These are phyloP conservation scores for Chamaetylas fuelleborni DNA, from an alignment of 2,113 vertebrate species.

Conservation along the genomic window DNA sequence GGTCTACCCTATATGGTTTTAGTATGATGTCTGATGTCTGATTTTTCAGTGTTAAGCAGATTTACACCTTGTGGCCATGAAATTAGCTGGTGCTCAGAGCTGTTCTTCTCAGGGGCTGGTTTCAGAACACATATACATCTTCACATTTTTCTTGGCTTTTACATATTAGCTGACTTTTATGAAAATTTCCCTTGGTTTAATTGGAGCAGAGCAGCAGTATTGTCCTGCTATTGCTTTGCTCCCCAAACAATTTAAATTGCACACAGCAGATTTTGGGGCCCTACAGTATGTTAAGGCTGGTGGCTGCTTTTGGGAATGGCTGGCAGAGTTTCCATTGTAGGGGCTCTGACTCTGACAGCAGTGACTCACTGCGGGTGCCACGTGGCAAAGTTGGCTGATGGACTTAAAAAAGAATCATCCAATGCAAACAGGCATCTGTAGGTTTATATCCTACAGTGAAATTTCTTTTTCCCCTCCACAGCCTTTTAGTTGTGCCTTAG, in stretches of 20 bases:
- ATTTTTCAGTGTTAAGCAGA: background rate
- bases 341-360: background rate
- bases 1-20: background rate
- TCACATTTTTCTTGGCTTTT: background rate
- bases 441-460: background rate
- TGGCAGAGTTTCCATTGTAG: background rate
- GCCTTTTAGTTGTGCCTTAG: background rate
- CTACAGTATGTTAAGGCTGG: background rate
- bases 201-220: background rate
- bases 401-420: background rate
- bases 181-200: background rate
- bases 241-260: background rate
- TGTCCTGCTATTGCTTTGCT: background rate
- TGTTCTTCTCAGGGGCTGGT: background rate
- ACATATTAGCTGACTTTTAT: background rate
- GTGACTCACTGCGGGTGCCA: background rate
- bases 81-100: background rate
- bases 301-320: background rate
- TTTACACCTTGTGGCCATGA: background rate
- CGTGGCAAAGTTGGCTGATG: background rate
- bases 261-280: background rate
- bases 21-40: background rate
- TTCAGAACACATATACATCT: background rate
- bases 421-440: background rate
- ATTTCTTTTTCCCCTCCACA: background rate